phyloP scores from a whole-genome alignment of 37 sponge, comb jelly and placozoan species.

The Chondrilla cf. caribensis region DNA sequence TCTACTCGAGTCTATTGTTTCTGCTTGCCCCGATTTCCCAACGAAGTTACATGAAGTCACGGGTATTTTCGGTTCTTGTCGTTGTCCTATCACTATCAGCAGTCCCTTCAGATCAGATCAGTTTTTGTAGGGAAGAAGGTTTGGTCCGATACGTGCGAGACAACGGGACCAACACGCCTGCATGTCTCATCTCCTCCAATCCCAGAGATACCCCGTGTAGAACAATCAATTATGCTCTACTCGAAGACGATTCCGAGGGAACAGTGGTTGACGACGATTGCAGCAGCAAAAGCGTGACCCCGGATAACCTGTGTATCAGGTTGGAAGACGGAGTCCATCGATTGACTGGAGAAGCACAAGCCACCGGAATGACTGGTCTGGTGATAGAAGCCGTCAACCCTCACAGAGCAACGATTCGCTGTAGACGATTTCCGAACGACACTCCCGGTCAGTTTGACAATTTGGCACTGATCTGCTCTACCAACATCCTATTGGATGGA shows the following conservation, averaged over 20 bases:
- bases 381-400: neutral
- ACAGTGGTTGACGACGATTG: neutral
- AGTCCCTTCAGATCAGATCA: too few species aligned
- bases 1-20: too few species aligned
- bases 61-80: too few species aligned
- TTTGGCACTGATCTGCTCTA: neutral
- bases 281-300: neutral
- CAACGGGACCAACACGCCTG: neutral
- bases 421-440: neutral
- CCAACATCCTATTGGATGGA: neutral
- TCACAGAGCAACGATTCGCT: neutral
- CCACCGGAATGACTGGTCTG: neutral
- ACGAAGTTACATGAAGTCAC: too few species aligned
- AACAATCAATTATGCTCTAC: conserved; percentile 5
- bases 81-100: neutral
- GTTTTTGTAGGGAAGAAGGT: too few species aligned
- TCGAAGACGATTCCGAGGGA: neutral
- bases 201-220: neutral
- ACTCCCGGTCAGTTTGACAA: neutral
- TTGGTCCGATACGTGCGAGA: neutral
- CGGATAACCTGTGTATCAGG: neutral
- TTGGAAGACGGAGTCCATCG: conserved; percentile 21
- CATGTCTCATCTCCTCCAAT: neutral
- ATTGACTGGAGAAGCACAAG: conserved; percentile 7
- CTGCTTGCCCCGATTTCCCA: too few species aligned